Evolutionary conservation across 2,888 invertebrate genomes (phyloP), one percentile per base, ranked within the genome.

Genomic region (Scaptomyza reducta): DNA sequence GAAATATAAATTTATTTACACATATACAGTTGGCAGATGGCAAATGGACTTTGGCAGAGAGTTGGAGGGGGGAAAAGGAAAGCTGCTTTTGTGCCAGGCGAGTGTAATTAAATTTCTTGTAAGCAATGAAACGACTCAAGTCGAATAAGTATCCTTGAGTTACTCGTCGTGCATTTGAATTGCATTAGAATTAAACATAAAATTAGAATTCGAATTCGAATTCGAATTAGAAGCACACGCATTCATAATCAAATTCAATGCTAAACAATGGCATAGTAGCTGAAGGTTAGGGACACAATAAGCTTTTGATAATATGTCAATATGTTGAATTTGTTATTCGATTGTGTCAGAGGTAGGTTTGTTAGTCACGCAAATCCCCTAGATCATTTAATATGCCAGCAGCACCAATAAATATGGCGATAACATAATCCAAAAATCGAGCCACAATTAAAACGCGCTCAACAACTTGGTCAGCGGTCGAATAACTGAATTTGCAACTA

Each of bases 371-470:
- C 22, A 58, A 70, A 77, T 61, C 45, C 47, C 45, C 25, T 33
- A 35, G 40, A 75, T 72, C 72, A 72, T 81, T 75, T 65, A 69
- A 81, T 63, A 53, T 71, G 67, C 31, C 57, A 22, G 16, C 38
- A 55, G 11, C 49, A 22, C 41, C 18, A 51, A 63, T 31, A 44
- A 33, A 42, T 58, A 42, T 42, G 64, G 65, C 63, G 71, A 77
- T 65, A 66, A 58, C 69, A 63, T 71, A 79, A 79, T 84, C 80
- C 77, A 41, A 59, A 62, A 47, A 53, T 58, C 65, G 64, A 64
- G 70, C 76, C 51, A 49, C 76, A 77, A 77, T 77, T 77, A 79
- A 77, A 77, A 59, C 40, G 13, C 62, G 77, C 46, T 79, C 78
- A 86, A 83, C 80, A 71, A 84, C 72, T 77, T 68, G 60, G n/a